Evolutionary conservation across 2,113 vertebrate species (phyloP), one percentile per base, ranked within the genome.

Genomic region (Lynx canadensis): DNA sequence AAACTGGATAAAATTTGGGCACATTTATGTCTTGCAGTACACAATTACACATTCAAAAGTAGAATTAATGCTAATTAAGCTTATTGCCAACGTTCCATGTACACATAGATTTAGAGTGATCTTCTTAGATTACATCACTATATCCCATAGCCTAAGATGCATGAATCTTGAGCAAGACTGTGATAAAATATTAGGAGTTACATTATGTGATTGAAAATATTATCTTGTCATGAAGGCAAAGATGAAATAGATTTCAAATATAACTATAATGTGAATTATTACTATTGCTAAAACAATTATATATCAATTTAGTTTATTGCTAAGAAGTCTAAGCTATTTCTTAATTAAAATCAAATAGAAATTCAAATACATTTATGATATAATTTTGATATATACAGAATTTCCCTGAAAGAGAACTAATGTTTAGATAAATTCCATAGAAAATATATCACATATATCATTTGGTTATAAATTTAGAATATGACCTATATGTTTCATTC

Each of bases 291-390:
- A 92, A 95, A 41, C 4, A 95, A 52, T 71, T 38, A 91, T n/a
- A 27, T 83, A 52, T 63, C 11, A 91, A 50, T 76, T 83, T 76
- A 88, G 38, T 89, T 78, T 63, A 55, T 60, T 95, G 23, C 73
- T 74, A 45, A 76, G 25, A 76, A 76, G 15, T 29, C 38, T 29
- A 74, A 74, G 73, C 41, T 68, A 65, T 63, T 63, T 93, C 33
- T 90, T 52, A 85, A 63, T 86, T 86, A 90, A 97, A 96, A 86
- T 15, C 10, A 88, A 94, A 89, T 69, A 74, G 50, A 65, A 14
- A 83, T 29, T 92, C 27, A 94, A 80, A 95, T 84, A 33, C 5
- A 94, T 81, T 79, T 45, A 68, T 84, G 89, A 68, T 69, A 52
- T 31, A 91, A 57, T 73, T 63, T 79, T 52, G 89, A 85, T 21